phyloP scores from a whole-genome alignment of 1,140 invertebrate genomes.

The Hormaphis cornu region DNA sequence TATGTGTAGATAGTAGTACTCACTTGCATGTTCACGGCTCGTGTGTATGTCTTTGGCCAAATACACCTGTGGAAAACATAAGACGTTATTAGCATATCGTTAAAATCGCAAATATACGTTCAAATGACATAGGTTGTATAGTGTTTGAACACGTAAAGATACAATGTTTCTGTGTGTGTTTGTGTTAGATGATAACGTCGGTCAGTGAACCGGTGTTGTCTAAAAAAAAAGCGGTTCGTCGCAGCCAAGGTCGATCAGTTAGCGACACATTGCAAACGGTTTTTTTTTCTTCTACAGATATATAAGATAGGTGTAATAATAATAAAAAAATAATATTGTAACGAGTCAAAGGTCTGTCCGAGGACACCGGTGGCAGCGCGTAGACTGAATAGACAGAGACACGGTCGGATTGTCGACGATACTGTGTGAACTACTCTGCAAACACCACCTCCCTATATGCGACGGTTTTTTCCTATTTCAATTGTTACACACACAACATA shows the following conservation, averaged over 20 bases:
- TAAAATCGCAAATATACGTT: not conserved
- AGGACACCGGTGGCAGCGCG: not conserved
- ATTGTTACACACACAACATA: too few relatives aligned
- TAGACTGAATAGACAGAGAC: too few relatives aligned
- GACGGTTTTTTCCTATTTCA: too few relatives aligned
- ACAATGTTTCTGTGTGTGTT: not conserved
- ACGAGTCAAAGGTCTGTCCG: conserved; percentile 11
- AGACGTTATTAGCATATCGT: not conserved
- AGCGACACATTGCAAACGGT: not conserved
- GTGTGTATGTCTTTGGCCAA: conserved; percentile 84
- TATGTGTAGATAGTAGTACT: too few relatives aligned
- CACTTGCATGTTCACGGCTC: conserved; percentile 85
- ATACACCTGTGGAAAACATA: conserved; percentile 56
- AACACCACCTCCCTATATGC: too few relatives aligned
- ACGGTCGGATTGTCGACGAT: too few relatives aligned
- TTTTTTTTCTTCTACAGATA: too few relatives aligned
- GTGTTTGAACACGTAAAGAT: not conserved
- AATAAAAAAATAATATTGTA: not conserved
- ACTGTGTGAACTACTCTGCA: too few relatives aligned
- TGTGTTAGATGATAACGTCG: conserved; percentile 2
- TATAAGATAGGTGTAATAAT: too few relatives aligned
- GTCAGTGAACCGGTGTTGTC: conserved; percentile 30
- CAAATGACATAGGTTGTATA: not conserved
- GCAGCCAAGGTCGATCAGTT: conserved; percentile 12
- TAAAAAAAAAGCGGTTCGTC: conserved; percentile 3